Percentiles rank a stretch among this genome's conserved stretches.
Conservation (phyloP, 2,113 vertebrate species). For the Rhagologus leucostigma region DNA sequence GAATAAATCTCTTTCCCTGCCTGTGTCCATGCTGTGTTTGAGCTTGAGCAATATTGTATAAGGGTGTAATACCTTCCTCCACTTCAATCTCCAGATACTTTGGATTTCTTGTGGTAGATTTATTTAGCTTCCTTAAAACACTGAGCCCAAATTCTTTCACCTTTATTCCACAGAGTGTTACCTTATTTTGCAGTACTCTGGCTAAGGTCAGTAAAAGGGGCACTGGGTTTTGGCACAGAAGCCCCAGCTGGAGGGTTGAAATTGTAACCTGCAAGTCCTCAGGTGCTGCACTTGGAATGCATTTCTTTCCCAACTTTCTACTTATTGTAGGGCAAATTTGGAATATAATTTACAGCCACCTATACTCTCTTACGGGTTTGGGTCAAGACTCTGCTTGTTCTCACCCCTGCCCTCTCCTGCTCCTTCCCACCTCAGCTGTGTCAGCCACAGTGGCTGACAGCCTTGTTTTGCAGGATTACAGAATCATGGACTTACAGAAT, state of each 20-base stretch:
- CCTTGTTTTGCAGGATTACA: background rate
- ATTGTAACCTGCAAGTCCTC: background rate
- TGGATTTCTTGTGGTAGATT: background rate
- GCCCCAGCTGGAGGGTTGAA: background rate
- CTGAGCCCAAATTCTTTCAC: background rate
- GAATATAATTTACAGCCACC: background rate
- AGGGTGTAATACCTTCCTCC: background rate
- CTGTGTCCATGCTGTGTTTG: background rate
- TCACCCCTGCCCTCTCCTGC: background rate
- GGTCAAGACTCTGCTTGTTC: background rate
- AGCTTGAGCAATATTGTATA: background rate
- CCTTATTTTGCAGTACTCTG: background rate
- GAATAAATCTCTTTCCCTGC: slow-evolving; percentile 9
- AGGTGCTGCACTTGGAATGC: background rate
- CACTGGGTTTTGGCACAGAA: background rate
- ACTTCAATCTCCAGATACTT: background rate
- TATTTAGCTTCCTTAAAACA: slow-evolving; percentile 2
- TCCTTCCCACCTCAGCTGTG: background rate
- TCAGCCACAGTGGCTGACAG: background rate
- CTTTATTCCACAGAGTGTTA: background rate
- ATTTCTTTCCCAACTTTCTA: background rate
- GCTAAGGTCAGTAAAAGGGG: background rate
- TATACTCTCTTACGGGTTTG: background rate
- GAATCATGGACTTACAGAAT: background rate
- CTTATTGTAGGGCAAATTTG: background rate